Base-by-base conservation (phyloP, 2,888 invertebrate genomes). In the Caenorhabditis sp. region DNA sequence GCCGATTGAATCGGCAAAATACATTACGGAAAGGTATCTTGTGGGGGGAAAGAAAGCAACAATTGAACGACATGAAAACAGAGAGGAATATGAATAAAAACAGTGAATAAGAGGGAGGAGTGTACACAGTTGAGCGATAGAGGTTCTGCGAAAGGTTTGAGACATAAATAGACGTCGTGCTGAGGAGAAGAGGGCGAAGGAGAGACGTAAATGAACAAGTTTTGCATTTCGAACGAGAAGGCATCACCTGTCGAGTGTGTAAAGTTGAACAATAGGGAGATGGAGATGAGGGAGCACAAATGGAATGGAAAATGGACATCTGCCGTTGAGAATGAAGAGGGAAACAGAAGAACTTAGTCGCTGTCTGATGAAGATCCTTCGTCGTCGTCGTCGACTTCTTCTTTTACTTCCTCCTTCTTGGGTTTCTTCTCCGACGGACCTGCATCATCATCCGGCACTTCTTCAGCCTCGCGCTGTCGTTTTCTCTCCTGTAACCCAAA, bases 391-490 rank as follows among this genome's bases (percentile, higher is more conserved):
- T 53, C 28, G 0, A 56, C 68, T 4, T 18, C 50, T 22, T 60
- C 60, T 22, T 67, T 13, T 22, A 8, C 28, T 2, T 26, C 22
- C 32, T 67, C 44, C 47, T 55, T 50, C 20, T 77, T 68, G 5
- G 40, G 13, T 61, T 51, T 72, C 26, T 76, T 65, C 0, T 50
- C 24, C 11, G 51, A 47, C n/a, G 64, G 64, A 8, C 70, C 64
- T 1, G 51, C 77, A 20, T 69, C 71, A 37, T 58, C 28, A 53
- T 78, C 72, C 70, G 40, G n/a, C n/a, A 61, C 56, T 28, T 35
- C 37, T 32, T 53, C 60, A 35, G 47, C 72, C 28, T 72, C 71
- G 24, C 64, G 71, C 35, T 94, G 97, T 18, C 51, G 69, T 50
- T 67, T 56, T 70, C 78, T 55, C 6, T 51, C 71, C 71, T 72